These are phyloP conservation scores for Lutjanus campechanus DNA, from an alignment of 2,797 vertebrate species.

Conservation along the genomic window DNA sequence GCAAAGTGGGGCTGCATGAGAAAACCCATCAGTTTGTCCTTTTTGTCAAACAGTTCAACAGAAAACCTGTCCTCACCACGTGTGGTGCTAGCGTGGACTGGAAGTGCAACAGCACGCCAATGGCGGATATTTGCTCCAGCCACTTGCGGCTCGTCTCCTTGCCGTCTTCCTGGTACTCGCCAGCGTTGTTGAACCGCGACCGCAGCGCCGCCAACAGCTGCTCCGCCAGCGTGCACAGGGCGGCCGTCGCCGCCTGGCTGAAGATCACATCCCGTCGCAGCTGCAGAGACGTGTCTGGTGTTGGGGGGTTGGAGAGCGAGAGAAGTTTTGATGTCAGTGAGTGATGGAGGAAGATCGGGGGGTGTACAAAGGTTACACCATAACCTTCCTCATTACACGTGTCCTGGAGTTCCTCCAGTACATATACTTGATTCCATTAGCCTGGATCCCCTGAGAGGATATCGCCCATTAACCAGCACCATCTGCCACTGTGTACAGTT, in stretches of 20 bases:
- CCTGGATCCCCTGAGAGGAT: constrained; percentile 29
- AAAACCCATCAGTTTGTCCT: background rate
- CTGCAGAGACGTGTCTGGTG: constrained; percentile 94
- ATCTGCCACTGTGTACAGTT: constrained; percentile 55
- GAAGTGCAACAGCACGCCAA: constrained; percentile 93
- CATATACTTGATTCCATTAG: constrained; percentile 49
- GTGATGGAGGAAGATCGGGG: constrained; percentile 6
- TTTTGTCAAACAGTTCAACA: background rate
- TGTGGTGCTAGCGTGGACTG: constrained; percentile 92
- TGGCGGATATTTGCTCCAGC: constrained; percentile 95
- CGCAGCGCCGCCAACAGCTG: constrained; percentile 93
- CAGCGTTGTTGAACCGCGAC: constrained; percentile 94
- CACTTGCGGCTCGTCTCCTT: constrained; percentile 98
- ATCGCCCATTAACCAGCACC: constrained; percentile 56
- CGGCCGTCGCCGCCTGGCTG: constrained; percentile 94
- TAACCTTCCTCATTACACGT: constrained; percentile 35
- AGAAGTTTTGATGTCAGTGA: constrained; percentile 15
- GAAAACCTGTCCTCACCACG: constrained; percentile 86
- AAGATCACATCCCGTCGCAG: constrained; percentile 94
- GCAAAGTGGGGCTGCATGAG: background rate
- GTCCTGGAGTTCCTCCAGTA: constrained; percentile 36
- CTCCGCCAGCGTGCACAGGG: constrained; percentile 93
- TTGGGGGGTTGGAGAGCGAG: background rate
- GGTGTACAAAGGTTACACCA: background rate
- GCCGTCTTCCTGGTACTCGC: constrained; percentile 96